Conservation (phyloP, 2,888 invertebrate genomes). For the Agrotis ipsilon region DNA sequence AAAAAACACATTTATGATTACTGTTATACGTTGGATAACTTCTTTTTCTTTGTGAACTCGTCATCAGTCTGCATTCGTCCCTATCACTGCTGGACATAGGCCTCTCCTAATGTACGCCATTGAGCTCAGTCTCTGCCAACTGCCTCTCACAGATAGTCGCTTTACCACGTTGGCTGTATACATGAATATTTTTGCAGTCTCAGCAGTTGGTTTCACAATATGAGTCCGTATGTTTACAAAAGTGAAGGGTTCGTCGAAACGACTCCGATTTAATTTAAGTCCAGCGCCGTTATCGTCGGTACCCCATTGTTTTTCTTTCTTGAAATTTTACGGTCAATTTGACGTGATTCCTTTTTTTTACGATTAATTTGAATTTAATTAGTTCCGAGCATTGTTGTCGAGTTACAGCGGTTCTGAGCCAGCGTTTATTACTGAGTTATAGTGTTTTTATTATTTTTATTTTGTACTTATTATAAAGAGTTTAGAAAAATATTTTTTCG, state of each 20-base stretch:
- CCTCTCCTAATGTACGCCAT: too few relatives aligned
- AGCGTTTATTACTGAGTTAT: constrained; percentile 45
- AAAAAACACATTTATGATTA: too few relatives aligned
- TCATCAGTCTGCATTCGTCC: too few relatives aligned
- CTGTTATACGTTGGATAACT: too few relatives aligned
- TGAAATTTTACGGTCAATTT: constrained; percentile 90
- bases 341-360: constrained; percentile 88
- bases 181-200: not conserved
- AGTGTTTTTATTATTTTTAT: constrained; percentile 31
- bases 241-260: constrained; percentile 89
- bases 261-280: constrained; percentile 90
- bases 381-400: constrained; percentile 81
- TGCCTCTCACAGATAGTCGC: too few relatives aligned
- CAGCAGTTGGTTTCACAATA: constrained; percentile 1
- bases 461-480: not conserved
- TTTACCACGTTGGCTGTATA: too few relatives aligned
- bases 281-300: constrained; percentile 87
- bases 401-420: constrained; percentile 60
- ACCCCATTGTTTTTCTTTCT: constrained; percentile 90
- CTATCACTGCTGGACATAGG: too few relatives aligned
- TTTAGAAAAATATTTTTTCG: not conserved
- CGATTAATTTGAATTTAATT: constrained; percentile 90
- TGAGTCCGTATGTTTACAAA: constrained; percentile 73
- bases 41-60: too few relatives aligned
- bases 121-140: too few relatives aligned